phyloP scores from a whole-genome alignment of 2,113 vertebrate genomes.

The Colistium nudipinnis region DNA sequence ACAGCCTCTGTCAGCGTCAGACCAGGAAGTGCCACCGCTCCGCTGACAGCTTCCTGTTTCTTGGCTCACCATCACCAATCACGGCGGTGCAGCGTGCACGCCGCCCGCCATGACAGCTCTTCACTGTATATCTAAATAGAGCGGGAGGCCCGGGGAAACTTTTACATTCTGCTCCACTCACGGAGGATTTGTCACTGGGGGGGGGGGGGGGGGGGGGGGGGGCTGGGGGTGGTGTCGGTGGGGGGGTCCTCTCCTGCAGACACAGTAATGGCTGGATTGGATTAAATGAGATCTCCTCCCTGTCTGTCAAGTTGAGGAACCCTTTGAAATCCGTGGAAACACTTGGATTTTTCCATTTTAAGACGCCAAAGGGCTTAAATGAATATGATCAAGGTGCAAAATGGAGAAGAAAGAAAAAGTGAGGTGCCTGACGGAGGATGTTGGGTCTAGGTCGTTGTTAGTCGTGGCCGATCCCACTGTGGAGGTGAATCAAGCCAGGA shows the following conservation, averaged over 20 bases:
- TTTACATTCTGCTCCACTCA: slow-evolving; percentile 77
- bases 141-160: slow-evolving; percentile 69
- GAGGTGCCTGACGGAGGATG: slow-evolving; percentile 8
- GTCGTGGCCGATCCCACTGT: slow-evolving; percentile 2
- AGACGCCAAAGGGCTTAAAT: slow-evolving; percentile 43
- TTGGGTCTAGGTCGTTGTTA: slow-evolving; percentile 21
- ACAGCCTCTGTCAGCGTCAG: slow-evolving; percentile 95
- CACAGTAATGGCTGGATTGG: slow-evolving; percentile 71
- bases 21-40: slow-evolving; percentile 92
- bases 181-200: slow-evolving; percentile 76
- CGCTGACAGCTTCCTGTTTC: slow-evolving; percentile 94
- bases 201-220: slow-evolving; percentile 72
- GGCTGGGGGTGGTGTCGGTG: slow-evolving; percentile 60
- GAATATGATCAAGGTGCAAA: slow-evolving; percentile 44
- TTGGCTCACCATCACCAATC: slow-evolving; percentile 77
- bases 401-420: slow-evolving; percentile 16
- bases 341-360: slow-evolving; percentile 54
- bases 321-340: slow-evolving; percentile 49
- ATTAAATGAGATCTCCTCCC: slow-evolving; percentile 72
- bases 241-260: slow-evolving; percentile 64
- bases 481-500: neutral
- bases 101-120: slow-evolving; percentile 72
- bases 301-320: slow-evolving; percentile 61
- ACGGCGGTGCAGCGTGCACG: slow-evolving; percentile 41
- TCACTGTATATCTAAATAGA: slow-evolving; percentile 77